Conservation (phyloP, 2,888 invertebrate species). For the Lithophane socia region DNA sequence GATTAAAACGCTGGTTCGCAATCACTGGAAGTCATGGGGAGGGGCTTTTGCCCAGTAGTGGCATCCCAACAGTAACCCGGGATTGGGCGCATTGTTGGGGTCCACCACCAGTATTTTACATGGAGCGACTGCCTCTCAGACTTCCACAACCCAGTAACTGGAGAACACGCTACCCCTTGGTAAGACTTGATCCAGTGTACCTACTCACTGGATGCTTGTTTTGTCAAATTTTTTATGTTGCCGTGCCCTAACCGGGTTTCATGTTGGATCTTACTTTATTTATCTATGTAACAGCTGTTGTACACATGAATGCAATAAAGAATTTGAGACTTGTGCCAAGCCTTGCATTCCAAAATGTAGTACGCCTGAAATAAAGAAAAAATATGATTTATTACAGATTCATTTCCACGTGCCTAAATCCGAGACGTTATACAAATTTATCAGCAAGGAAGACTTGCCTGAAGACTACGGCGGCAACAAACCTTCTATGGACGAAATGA, state of each 20-base stretch:
- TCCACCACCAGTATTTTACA: not conserved
- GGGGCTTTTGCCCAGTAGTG: too few relatives aligned
- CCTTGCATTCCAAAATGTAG: not conserved
- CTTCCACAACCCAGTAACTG: not conserved
- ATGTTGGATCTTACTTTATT: too few relatives aligned
- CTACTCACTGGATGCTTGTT: too few relatives aligned
- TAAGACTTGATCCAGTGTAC: too few relatives aligned
- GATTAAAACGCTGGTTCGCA: not conserved
- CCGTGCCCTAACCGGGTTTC: too few relatives aligned
- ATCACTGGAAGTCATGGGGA: too few relatives aligned
- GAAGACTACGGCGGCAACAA: conserved; percentile 92
- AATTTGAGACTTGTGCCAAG: not conserved
- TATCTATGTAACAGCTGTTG: too few relatives aligned
- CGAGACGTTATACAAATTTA: conserved; percentile 89
- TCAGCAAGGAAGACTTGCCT: conserved; percentile 91
- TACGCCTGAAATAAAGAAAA: too few relatives aligned
- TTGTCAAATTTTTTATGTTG: too few relatives aligned
- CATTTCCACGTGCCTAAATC: conserved; percentile 92
- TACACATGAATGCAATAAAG: too few relatives aligned
- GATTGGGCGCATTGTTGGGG: not conserved
- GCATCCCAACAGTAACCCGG: too few relatives aligned
- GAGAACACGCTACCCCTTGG: too few relatives aligned
- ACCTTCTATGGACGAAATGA: conserved; percentile 87
- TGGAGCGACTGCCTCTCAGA: not conserved
- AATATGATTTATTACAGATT: conserved; percentile 81